phyloP scores from a whole-genome alignment of 2,888 invertebrate species.

The Sceliomorpha sp. region DNA sequence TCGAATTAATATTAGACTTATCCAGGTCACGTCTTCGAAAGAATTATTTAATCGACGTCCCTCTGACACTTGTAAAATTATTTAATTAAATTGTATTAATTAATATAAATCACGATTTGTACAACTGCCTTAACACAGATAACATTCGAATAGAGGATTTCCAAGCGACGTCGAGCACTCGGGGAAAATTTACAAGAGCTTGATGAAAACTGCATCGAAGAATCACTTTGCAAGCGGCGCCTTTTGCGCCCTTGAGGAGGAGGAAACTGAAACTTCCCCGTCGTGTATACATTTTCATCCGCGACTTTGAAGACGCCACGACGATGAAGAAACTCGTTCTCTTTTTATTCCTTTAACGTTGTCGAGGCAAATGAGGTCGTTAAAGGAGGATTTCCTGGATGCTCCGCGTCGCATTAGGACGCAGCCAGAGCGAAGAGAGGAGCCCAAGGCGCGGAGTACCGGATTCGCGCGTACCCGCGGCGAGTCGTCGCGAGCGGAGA shows the following conservation, averaged over 20 bases:
- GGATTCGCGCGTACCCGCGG: slow-evolving; percentile 26
- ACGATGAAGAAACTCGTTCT: slow-evolving; percentile 4
- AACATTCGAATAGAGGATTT: too few relatives aligned
- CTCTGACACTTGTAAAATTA: too few relatives aligned
- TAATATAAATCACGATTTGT: too few relatives aligned
- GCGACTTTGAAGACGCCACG: slow-evolving; percentile 29
- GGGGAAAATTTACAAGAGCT: too few relatives aligned
- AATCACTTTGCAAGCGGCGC: neutral
- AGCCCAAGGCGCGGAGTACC: slow-evolving; percentile 20
- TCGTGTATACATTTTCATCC: slow-evolving; percentile 6
- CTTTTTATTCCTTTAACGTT: slow-evolving; percentile 61
- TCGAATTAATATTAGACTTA: too few relatives aligned
- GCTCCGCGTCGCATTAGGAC: slow-evolving; percentile 57
- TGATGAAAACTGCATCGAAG: neutral
- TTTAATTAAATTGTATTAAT: too few relatives aligned
- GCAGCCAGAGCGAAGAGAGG: slow-evolving; percentile 26
- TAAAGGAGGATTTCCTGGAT: slow-evolving; percentile 64
- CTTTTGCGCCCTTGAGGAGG: slow-evolving; percentile 9
- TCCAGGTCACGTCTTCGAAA: too few relatives aligned
- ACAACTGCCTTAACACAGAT: too few relatives aligned
- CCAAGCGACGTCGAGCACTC: too few relatives aligned
- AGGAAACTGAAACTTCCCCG: slow-evolving; percentile 7
- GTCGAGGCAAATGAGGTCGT: slow-evolving; percentile 70
- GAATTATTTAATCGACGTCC: too few relatives aligned
- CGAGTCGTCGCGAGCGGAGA: slow-evolving; percentile 22